Conservation (phyloP, 2,113 vertebrate genomes). For the Natator depressus region DNA sequence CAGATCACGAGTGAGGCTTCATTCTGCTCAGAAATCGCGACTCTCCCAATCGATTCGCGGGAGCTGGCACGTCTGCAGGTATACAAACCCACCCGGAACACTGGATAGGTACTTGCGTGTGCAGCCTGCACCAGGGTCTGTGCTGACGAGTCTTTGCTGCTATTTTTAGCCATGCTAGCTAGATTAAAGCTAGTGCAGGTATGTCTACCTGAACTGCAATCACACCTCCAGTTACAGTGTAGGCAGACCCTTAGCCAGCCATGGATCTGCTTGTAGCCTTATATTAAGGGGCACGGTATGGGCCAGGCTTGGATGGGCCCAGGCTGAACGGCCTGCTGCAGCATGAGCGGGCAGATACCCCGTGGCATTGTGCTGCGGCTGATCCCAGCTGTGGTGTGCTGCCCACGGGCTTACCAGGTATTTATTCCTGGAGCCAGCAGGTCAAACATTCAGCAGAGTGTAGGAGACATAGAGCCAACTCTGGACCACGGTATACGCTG, state of each 20-base stretch:
- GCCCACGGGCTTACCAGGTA: not conserved
- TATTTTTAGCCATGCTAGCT: not conserved
- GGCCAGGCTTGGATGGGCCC: conserved; percentile 2
- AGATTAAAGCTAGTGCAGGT: too few species aligned
- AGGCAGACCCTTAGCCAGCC: not conserved
- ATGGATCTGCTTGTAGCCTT: not conserved
- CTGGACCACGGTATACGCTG: rapidly evolving
- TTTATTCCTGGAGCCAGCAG: not conserved
- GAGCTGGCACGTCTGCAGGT: not conserved
- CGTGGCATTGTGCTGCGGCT: rapidly evolving
- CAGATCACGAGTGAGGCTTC: not conserved
- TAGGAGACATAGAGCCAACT: not conserved
- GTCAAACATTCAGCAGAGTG: not conserved
- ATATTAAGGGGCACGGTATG: not conserved
- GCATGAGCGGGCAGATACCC: not conserved
- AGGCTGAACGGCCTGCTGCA: not conserved
- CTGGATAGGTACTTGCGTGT: not conserved
- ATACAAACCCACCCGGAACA: not conserved
- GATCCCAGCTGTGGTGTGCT: not conserved
- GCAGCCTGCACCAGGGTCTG: not conserved
- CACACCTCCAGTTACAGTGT: not conserved
- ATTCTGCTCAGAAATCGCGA: not conserved
- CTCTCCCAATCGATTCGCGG: not conserved
- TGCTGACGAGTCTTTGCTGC: not conserved
- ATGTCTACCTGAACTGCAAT: not conserved